phyloP scores from a whole-genome alignment of 2,113 vertebrate species.

The Callipepla squamata region DNA sequence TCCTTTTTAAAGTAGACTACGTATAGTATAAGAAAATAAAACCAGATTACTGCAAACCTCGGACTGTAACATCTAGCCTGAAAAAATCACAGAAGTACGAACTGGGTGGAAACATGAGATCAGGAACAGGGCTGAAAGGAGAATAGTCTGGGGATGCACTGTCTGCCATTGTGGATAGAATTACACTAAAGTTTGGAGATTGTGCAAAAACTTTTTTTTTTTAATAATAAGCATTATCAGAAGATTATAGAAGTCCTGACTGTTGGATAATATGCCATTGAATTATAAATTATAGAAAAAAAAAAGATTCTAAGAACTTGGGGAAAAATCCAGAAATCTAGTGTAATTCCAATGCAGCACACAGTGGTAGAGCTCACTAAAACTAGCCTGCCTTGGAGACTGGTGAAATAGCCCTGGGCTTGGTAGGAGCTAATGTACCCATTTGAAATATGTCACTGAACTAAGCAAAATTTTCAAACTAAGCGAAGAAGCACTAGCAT shows the following conservation, averaged over 20 bases:
- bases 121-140: fast-evolving
- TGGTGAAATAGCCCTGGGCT: not conserved
- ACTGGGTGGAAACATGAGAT: not conserved
- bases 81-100: not conserved
- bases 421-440: not conserved
- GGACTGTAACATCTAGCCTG: not conserved
- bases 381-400: not conserved
- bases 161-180: fast-evolving
- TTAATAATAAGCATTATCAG: not conserved
- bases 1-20: not conserved
- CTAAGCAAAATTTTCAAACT: not conserved
- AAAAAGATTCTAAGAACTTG: fast-evolving
- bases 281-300: not conserved
- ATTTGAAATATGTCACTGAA: not conserved
- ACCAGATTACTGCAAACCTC: not conserved
- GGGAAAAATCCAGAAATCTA: not conserved
- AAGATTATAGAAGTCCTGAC: not conserved
- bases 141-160: fast-evolving
- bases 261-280: not conserved
- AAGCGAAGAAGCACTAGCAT: not conserved
- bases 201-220: not conserved
- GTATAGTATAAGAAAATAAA: not conserved
- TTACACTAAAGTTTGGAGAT: not conserved
- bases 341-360: not conserved
- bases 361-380: not conserved